Base-by-base conservation (phyloP, 2,888 invertebrate genomes). In the Zonitis immaculata region DNA sequence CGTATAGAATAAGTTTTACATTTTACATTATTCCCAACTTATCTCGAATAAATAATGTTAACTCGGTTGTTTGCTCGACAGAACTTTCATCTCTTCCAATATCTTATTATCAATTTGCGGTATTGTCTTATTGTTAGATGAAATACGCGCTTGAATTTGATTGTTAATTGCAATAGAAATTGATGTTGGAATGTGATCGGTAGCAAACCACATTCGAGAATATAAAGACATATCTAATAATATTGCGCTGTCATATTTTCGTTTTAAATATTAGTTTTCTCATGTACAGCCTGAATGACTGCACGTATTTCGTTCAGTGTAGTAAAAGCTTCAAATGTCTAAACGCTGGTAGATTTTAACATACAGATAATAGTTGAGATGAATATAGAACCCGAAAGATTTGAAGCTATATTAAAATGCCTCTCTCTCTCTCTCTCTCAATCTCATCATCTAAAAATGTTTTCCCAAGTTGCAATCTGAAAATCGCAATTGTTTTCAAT, bases 91-190 rank as follows among this genome's bases (percentile, higher is more conserved):
- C n/a, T n/a, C n/a, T n/a, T n/a, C n/a, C n/a, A n/a, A n/a, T n/a
- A n/a, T n/a, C n/a, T n/a, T n/a, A n/a, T n/a, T n/a, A n/a, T n/a
- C n/a, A 22, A 5, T 22, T 22, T 22, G 22, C 3, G 5, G 22
- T 22, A 57, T 59, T 54, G 54, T 58, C 49, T 56, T 30, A 46
- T 58, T n/a, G n/a, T n/a, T n/a, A n/a, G n/a, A n/a, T n/a, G n/a
- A n/a, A n/a, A n/a, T n/a, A n/a, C n/a, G n/a, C n/a, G n/a, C n/a
- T n/a, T n/a, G n/a, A n/a, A n/a, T n/a, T n/a, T n/a, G n/a, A n/a
- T n/a, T n/a, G n/a, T n/a, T n/a, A n/a, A n/a, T n/a, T n/a, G n/a
- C n/a, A n/a, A n/a, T n/a, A n/a, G n/a, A n/a, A n/a, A n/a, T n/a
- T n/a, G n/a, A n/a, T n/a, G n/a, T n/a, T n/a, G n/a, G n/a, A n/a